A percentile compares a stretch with the other conserved stretches of the same genome.
phyloP scores from a whole-genome alignment of 2,888 invertebrate species.

The Encarsia formosa region DNA sequence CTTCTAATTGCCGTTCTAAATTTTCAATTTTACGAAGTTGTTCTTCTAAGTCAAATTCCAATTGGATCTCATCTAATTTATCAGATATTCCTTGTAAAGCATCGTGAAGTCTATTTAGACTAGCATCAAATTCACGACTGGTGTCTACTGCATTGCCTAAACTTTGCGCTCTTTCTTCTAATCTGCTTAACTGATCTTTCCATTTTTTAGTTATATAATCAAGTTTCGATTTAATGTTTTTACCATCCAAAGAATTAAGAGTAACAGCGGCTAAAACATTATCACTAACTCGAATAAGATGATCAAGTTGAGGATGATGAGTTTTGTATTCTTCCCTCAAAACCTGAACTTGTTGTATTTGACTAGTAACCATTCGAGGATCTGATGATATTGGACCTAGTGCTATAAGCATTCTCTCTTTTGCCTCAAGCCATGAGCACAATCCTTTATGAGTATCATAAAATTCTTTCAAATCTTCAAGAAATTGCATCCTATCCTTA shows the following conservation, averaged over 20 bases:
- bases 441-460: slow-evolving; percentile 83
- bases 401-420: slow-evolving; percentile 93
- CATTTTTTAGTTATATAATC: slow-evolving; percentile 70
- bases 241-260: slow-evolving; percentile 59
- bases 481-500: slow-evolving; percentile 68
- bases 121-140: slow-evolving; percentile 88
- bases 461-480: slow-evolving; percentile 88
- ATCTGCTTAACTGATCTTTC: slow-evolving; percentile 72
- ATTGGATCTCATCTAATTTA: slow-evolving; percentile 75
- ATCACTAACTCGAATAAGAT: slow-evolving; percentile 77
- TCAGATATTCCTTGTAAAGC: slow-evolving; percentile 86
- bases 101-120: slow-evolving; percentile 75
- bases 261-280: slow-evolving; percentile 63
- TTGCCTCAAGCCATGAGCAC: slow-evolving; percentile 82
- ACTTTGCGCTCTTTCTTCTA: slow-evolving; percentile 85
- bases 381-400: slow-evolving; percentile 95
- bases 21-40: slow-evolving; percentile 83
- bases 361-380: slow-evolving; percentile 91
- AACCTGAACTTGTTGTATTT: slow-evolving; percentile 87
- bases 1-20: slow-evolving; percentile 82
- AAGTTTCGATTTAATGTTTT: slow-evolving; percentile 68
- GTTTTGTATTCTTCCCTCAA: slow-evolving; percentile 91
- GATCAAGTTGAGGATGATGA: slow-evolving; percentile 85
- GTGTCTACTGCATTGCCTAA: slow-evolving; percentile 90
- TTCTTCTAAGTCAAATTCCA: slow-evolving; percentile 80